These are phyloP conservation scores for Aphaenogaster floridana DNA, from an alignment of 1,140 invertebrate genomes.

Conservation along the genomic window DNA sequence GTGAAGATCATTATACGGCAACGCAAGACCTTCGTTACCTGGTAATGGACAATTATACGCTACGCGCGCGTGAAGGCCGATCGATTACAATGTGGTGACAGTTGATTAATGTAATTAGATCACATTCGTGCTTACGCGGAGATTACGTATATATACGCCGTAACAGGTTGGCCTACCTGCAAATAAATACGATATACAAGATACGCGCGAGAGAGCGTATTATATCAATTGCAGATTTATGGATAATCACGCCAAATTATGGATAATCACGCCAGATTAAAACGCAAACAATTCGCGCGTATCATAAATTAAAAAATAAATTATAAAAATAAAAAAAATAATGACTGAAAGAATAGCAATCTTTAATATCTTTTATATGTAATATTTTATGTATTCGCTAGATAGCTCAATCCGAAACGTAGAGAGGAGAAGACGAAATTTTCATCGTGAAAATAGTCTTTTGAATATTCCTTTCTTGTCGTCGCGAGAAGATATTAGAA, in stretches of 20 bases:
- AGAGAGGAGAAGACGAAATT: background rate
- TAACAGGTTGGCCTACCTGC: constrained; percentile 39
- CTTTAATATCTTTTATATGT: constrained; percentile 17
- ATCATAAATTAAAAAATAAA: background rate
- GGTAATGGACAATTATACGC: constrained; percentile 62
- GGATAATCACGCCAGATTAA: background rate
- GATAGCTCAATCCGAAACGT: background rate
- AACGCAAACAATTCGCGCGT: background rate
- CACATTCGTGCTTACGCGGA: constrained; percentile 51
- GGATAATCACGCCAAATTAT: constrained; percentile 9
- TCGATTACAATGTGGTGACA: constrained; percentile 74
- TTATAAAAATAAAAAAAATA: background rate
- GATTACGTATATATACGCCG: constrained; percentile 49
- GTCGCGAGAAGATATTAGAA: background rate
- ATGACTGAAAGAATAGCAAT: background rate
- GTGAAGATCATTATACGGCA: constrained; percentile 33
- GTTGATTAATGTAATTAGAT: constrained; percentile 76
- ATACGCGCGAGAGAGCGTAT: background rate
- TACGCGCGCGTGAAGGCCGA: constrained; percentile 36
- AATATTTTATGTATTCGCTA: constrained; percentile 26
- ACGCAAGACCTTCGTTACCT: constrained; percentile 54
- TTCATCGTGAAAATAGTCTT: background rate
- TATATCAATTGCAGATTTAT: constrained; percentile 13
- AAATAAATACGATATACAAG: constrained; percentile 39
- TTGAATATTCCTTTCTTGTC: constrained; percentile 21